A percentile compares a stretch with the other conserved stretches of the same genome.
Conservation (phyloP, 2,113 vertebrate species). For the Lagopus leucura region DNA sequence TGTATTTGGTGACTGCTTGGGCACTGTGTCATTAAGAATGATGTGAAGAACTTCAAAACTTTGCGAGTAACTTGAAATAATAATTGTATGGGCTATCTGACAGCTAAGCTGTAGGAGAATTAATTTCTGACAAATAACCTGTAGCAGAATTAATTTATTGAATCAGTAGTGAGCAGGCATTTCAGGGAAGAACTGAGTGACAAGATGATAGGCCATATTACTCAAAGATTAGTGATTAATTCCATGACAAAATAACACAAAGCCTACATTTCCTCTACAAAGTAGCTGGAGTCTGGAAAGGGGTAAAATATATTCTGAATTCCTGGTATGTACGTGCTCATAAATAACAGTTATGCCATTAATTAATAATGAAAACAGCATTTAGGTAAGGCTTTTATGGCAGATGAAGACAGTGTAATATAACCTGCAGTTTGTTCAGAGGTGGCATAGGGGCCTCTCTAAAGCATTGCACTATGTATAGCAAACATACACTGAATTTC, state of each 20-base stretch:
- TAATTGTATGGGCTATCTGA: not conserved
- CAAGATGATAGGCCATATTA: not conserved
- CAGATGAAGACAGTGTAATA: not conserved
- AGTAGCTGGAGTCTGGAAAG: not conserved
- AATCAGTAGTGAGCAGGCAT: not conserved
- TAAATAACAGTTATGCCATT: not conserved
- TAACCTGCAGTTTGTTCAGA: not conserved
- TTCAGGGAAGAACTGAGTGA: not conserved
- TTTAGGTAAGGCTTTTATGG: not conserved
- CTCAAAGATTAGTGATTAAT: not conserved
- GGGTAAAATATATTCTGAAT: not conserved
- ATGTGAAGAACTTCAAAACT: not conserved
- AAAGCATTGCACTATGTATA: not conserved
- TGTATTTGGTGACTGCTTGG: not conserved
- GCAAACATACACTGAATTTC: not conserved
- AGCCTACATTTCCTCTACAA: not conserved
- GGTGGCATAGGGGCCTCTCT: not conserved
- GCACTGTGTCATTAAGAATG: accelerated
- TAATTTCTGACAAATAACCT: not conserved
- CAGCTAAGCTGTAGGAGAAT: not conserved
- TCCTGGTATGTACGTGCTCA: not conserved
- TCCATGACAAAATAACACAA: not conserved
- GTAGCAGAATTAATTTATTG: not conserved
- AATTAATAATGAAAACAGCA: not conserved
- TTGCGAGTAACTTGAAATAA: not conserved